Percentiles rank a stretch among this genome's conserved stretches.
Evolutionary conservation across 2,888 invertebrate genomes (phyloP).

Genomic region (Palloptera scutellata): DNA sequence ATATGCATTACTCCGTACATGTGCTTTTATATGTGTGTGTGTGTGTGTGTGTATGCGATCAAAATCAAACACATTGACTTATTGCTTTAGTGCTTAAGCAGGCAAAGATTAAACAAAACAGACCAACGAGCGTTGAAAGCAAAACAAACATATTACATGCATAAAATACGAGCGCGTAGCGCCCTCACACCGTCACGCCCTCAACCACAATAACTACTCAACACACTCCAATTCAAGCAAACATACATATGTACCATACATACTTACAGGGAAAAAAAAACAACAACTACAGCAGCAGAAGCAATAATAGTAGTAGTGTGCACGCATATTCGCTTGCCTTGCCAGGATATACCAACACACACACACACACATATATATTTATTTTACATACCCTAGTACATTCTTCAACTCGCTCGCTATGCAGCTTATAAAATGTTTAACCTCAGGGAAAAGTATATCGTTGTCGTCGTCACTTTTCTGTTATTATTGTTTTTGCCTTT

Average conservation of each 20-base stretch:
- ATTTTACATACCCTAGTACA: not conserved
- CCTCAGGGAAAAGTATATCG: too few relatives aligned
- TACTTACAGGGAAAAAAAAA: slow-evolving; percentile 6
- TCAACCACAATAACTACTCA: not conserved
- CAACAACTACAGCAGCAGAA: not conserved
- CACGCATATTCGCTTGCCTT: slow-evolving; percentile 16
- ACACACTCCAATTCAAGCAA: not conserved
- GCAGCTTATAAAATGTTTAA: too few relatives aligned
- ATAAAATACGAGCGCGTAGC: slow-evolving; percentile 27
- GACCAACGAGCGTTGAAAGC: slow-evolving; percentile 29
- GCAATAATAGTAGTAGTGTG: slow-evolving; percentile 18
- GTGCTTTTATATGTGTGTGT: slow-evolving; percentile 10
- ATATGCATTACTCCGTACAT: slow-evolving; percentile 1
- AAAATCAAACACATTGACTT: slow-evolving; percentile 36
- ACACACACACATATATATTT: not conserved
- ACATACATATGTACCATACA: too few relatives aligned
- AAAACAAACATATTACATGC: slow-evolving; percentile 38
- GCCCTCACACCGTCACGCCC: slow-evolving; percentile 8
- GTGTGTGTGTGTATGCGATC: slow-evolving; percentile 11
- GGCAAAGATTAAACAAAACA: slow-evolving; percentile 31
- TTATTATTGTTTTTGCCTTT: too few relatives aligned
- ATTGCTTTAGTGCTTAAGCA: slow-evolving; percentile 37
- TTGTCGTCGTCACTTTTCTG: too few relatives aligned
- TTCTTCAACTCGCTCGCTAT: not conserved
- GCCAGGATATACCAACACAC: not conserved